Evolutionary conservation across 2,888 invertebrate species (phyloP).

Genomic region (Nomada fucata): DNA sequence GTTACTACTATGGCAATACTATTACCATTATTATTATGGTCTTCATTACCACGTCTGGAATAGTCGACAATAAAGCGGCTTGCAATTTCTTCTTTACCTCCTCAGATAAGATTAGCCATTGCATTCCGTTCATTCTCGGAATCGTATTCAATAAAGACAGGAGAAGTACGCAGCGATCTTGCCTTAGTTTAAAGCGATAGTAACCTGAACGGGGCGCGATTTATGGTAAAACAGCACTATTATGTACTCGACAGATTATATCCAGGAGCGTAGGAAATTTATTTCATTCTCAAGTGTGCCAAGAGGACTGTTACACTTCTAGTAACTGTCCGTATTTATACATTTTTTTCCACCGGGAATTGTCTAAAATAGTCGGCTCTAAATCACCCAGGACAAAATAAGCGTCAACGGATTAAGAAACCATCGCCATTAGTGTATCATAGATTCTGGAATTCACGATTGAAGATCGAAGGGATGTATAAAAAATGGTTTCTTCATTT

Average conservation of each 20-base stretch:
- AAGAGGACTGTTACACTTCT: too few relatives aligned
- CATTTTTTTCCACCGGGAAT: too few relatives aligned
- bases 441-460: too few relatives aligned
- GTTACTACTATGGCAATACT: neutral
- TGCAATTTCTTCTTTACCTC: slow-evolving; percentile 33
- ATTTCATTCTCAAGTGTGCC: too few relatives aligned
- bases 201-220: slow-evolving; percentile 19
- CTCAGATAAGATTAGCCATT: slow-evolving; percentile 33
- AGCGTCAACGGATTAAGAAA: too few relatives aligned
- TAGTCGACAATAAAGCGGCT: slow-evolving; percentile 30
- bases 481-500: neutral
- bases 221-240: neutral
- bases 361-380: too few relatives aligned
- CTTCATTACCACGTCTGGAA: slow-evolving; percentile 27
- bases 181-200: neutral
- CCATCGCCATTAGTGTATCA: too few relatives aligned
- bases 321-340: too few relatives aligned
- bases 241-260: slow-evolving; percentile 13
- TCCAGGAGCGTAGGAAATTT: slow-evolving; percentile 1
- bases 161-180: slow-evolving; percentile 1
- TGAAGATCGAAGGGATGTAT: too few relatives aligned
- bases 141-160: slow-evolving; percentile 14
- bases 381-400: too few relatives aligned
- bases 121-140: slow-evolving; percentile 17
- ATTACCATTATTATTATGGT: neutral